Evolutionary conservation across 2,113 vertebrate species (phyloP), one percentile per base, ranked within the genome.

Genomic region (Osmerus mordax): DNA sequence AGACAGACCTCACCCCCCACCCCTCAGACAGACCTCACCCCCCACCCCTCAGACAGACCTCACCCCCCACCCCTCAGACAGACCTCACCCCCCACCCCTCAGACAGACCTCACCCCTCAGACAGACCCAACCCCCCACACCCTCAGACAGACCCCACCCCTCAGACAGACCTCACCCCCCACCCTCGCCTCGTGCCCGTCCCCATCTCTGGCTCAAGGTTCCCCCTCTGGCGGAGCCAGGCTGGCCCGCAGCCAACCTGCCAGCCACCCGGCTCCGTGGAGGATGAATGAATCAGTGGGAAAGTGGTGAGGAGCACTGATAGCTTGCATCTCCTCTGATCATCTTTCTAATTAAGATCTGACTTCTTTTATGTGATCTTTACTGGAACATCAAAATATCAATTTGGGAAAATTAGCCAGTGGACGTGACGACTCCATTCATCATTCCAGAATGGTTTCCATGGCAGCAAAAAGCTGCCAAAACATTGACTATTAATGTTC

Each of bases 161-260:
- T 19, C 89, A 89, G 86, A 93, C 91, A 92, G 91, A 91, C 90
- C 90, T 83, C 83, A 90, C 88, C 92, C 41, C 92, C 87, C 92
- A 94, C 92, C 93, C 92, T 91, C 55, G 92, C 93, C 92, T 91
- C 41, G 13, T 53, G 28, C 6, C 32, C 6, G 32, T 36, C 32
- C 32, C 15, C 1, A 12, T 73, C 91, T 89, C 90, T 92, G 88
- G 90, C 94, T 87, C 68, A 59, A 87, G 89, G 91, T 92, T 82
- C 91, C 92, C 91, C 92, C 91, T 89, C 84, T 93, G 93, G 95
- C 90, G 91, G 91, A 91, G 89, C 89, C 90, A 95, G 95, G 95
- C 95, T 96, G 95, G 95, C 95, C 86, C 76, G 25, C 70, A 72
- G 94, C 95, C 95, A 95, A 91, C 86, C 92, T 91, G 91, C 90